Evolutionary conservation across 64 coral and sea anemone genomes (phyloP), one percentile per base, ranked within the genome.

Genomic region (Stichodactyla mertensii): DNA sequence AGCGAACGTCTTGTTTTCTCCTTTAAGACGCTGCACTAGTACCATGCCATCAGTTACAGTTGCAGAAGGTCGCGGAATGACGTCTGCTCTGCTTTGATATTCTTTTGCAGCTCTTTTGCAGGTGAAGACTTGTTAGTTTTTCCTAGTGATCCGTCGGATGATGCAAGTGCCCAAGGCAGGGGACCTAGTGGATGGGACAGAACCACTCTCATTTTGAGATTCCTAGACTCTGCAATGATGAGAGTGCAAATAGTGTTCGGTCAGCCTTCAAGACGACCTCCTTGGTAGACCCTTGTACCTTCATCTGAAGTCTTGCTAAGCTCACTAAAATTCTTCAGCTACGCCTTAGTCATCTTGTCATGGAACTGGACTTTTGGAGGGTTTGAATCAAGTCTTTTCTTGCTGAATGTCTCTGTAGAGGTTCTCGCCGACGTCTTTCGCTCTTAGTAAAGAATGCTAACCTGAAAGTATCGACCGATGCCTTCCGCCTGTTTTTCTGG

Each of bases 61-160:
- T 61, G 91, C 86, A 54, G 64, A 88, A 51, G 86, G 91, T 57
- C 85, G 64, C 52, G 91, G 86, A 77, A 92, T 84, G 5, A 10
- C 64, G n/a, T 88, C 66, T 77, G 91, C 78, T 88, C 78, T 88
- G 86, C 55, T 66, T 59, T 27, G 10, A 88, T 77, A 88, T 84
- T 84, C 45, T 92, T 92, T 55, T 88, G 51, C 8, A 92, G 64
- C 69, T 92, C 64, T 31, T 88, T 88, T 82, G 80, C 79, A 54
- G 88, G 67, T 22, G 86, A 85, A 51, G 87, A 79, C 57, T 88
- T 92, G 87, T 88, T 92, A 9, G 78, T 92, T 81, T 92, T 91
- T 24, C 89, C 52, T 26, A 91, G 51, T 53, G 77, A 66, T 51
- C 79, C 91, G 83, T 92, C 86, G 74, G 59, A 51, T 13, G 62